Base-by-base conservation (phyloP, 2,797 vertebrate species). In the Emys orbicularis region DNA sequence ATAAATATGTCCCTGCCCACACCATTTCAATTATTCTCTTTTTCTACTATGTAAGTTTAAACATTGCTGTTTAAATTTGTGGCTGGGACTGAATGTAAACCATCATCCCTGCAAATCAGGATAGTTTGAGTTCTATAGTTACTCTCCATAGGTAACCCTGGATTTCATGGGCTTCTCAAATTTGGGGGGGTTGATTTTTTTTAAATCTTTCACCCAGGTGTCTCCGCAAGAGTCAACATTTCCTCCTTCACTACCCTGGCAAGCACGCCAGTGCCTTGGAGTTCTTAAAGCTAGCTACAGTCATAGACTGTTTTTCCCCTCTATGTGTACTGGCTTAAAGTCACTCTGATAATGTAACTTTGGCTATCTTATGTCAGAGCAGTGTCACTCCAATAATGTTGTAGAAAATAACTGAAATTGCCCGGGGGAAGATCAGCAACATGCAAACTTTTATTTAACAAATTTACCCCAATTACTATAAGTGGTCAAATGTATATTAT, bases 121-220 rank as follows among this genome's bases (percentile, higher is more conserved):
- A 92, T 81, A 96, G 87, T 88, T 96, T 93, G 5, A 0, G 91
- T 5, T 3, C 83, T 92, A 88, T 94, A 79, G 94, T 92, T 94
- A 81, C 21, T 85, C 83, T 85, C 8, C 1, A n/a, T 92, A 10
- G 61, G 53, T 87, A 92, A 94, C 88, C 92, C 81, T 95, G 37
- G 41, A 77, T 91, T 95, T 88, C 86, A 90, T 86, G 49, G 76
- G 76, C 83, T 89, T 93, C 81, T 31, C 79, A 83, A 77, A 65
- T 9, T 16, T 65, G 31, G 59, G 34, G 12, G 13, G 29, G 27
- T 12, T 16, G 59, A 8, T 34, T 34, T 16, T 34, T 34, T 57
- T 88, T 50, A 65, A 96, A 87, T 95, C 90, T 29, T 94, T 88
- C 86, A 90, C 79, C 90, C 59, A 56, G n/a, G 49, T 93, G 83